A percentile compares a stretch with the other conserved stretches of the same genome.
Conservation (phyloP, 64 coral and sea anemone genomes). For the Hydrozoanthus tunicans region DNA sequence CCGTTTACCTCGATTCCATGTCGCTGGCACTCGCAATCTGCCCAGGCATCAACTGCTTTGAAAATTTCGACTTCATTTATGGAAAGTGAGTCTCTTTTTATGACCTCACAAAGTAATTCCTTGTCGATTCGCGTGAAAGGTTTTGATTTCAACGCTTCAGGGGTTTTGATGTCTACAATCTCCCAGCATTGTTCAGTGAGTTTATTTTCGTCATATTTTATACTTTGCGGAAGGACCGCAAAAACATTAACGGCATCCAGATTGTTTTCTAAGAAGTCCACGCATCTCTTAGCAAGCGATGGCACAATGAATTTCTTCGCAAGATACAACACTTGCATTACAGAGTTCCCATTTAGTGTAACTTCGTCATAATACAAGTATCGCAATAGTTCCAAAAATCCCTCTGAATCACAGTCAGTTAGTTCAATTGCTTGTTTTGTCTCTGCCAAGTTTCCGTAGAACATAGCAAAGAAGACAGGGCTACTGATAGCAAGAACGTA, state of each 20-base stretch:
- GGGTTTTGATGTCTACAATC: slow-evolving; percentile 35
- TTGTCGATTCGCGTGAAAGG: slow-evolving; percentile 39
- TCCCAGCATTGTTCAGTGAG: slow-evolving; percentile 43
- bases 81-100: slow-evolving; percentile 56
- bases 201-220: slow-evolving; percentile 37
- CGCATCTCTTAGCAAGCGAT: slow-evolving; percentile 45
- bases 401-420: slow-evolving; percentile 58
- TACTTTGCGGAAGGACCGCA: slow-evolving; percentile 34
- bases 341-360: slow-evolving; percentile 15
- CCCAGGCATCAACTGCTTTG: slow-evolving; percentile 60
- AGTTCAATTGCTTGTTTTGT: slow-evolving; percentile 20
- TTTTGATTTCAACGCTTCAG: slow-evolving; percentile 48
- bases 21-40: slow-evolving; percentile 26
- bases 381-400: slow-evolving; percentile 50
- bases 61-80: slow-evolving; percentile 62
- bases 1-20: slow-evolving; percentile 27
- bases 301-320: slow-evolving; percentile 56
- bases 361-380: slow-evolving; percentile 45
- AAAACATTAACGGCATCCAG: slow-evolving; percentile 51
- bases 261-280: slow-evolving; percentile 27
- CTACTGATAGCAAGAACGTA: slow-evolving; percentile 50
- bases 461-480: slow-evolving; percentile 64
- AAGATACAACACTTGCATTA: slow-evolving; percentile 59
- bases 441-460: slow-evolving; percentile 39
- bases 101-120: slow-evolving; percentile 28